These are phyloP conservation scores for Halcyon senegalensis DNA, from an alignment of 2,113 vertebrate species.

Conservation along the genomic window DNA sequence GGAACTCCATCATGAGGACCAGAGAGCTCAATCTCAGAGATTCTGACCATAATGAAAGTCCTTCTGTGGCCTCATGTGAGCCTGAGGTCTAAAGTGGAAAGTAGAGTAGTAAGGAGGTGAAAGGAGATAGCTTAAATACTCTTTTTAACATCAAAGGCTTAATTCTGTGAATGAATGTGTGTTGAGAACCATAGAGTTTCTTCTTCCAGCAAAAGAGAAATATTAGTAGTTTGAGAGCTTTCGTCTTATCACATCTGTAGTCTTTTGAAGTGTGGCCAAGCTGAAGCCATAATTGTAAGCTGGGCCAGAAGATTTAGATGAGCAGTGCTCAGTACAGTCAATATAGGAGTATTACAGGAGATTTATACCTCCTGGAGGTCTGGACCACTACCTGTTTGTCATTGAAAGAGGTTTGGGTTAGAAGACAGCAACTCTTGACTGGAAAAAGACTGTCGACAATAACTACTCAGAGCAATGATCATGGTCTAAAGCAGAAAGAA, in stretches of 20 bases:
- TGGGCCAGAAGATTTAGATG: neutral
- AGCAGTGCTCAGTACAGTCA: neutral
- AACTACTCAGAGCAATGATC: neutral
- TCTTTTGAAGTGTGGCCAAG: neutral
- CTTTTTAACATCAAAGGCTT: neutral
- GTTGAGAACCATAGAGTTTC: neutral
- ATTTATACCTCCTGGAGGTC: neutral
- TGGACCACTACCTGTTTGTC: neutral
- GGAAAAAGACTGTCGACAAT: neutral
- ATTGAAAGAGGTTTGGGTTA: neutral
- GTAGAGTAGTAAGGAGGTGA: neutral
- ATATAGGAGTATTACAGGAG: neutral
- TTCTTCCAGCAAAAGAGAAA: neutral
- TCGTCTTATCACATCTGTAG: neutral
- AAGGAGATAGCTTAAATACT: neutral
- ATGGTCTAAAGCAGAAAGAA: neutral
- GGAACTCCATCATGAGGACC: neutral
- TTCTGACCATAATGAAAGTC: neutral
- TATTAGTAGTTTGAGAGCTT: neutral
- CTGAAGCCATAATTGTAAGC: neutral
- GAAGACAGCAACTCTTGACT: neutral
- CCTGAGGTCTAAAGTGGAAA: neutral
- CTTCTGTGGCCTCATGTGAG: neutral
- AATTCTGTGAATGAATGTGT: neutral
- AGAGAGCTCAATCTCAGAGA: neutral